Evolutionary conservation across 1,140 invertebrate species (phyloP), one percentile per base, ranked within the genome.

Genomic region (Drosophila paulistorum): DNA sequence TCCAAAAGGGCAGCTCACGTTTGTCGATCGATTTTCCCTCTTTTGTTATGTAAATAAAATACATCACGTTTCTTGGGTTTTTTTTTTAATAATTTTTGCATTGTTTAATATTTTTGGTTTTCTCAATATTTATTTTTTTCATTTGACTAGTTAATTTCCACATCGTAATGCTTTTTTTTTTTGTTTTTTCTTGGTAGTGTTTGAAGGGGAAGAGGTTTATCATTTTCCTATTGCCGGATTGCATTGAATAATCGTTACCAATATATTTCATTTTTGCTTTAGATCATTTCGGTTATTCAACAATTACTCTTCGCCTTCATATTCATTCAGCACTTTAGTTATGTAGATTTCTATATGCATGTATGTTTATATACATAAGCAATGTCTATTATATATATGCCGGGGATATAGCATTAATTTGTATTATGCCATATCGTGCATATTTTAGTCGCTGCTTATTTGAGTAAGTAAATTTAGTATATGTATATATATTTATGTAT

Each of bases 101-200:
- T 87, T 74, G 61, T 59, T 71, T 77, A 62, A 77, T 77, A 77
- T 77, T 79, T 79, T 51, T 20, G 20, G 68, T 69, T 81, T 77
- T 73, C 59, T 82, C 72, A 79, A 87, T 86, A 82, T 86, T 86
- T 86, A 86, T 86, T 86, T 82, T 82, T 82, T 75, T 82, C 79
- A 83, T 86, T 87, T 86, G 78, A 86, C 82, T 86, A 86, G 71
- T 65, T 86, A 86, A 81, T 39, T 81, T 64, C 81, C 78, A 71
- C 81, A 81, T 71, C 77, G 68, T 82, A 82, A 66, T 72, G 80
- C 41, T 20, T 71, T 75, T 65, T 45, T 57, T 69, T 39, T 33
- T 39, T 37, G 13, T 48, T 45, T 10, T 42, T 60, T 72, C 60
- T 5, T 9, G 17, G 2, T 9, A 51, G 17, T 4, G 17, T 17